Evolutionary conservation across 2,888 invertebrate species (phyloP), one percentile per base, ranked within the genome.

Genomic region (Pollenia angustigena): DNA sequence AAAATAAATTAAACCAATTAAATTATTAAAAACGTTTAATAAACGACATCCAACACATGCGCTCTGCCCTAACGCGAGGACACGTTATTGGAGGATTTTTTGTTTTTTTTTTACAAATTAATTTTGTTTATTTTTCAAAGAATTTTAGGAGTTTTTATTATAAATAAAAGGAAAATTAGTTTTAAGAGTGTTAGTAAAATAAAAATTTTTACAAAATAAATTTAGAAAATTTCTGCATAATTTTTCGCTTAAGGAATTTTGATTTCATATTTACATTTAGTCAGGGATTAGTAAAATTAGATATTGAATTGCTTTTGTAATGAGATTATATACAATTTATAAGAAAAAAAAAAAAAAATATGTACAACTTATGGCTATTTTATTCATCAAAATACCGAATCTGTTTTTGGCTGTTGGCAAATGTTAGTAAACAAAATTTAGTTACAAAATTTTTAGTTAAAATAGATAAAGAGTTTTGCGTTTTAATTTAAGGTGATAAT

Each of bases 31-130:
- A 80, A 82, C 66, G 54, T 79, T 75, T 44, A 82, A 85, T 90
- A 91, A 90, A 92, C 91, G 92, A 93, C 93, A 93, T 93, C 93
- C 93, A 93, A 93, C 93, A 93, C 93, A 93, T 93, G 93, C 93
- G 93, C 93, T 93, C 93, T 92, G 93, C 93, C 92, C 92, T 92
- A 90, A 90, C 90, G 90, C 92, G 91, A 92, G 86, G 92, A 92
- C 92, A 92, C 92, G 91, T 90, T 90, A 92, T 92, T 92, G 92
- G 92, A 90, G 84, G 68, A 85, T 54, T 58, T 23, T 68, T 62
- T 54, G 52, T 16, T 23, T 23, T 68, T 62, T 71, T 72, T 18
- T 16, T 16, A 12, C 16, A 46, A 66, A 60, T 11, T 42, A 79
- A 40, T 79, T 79, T 79, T 69, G 60, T 72, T 83, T 84, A 18